Evolutionary conservation across 2,888 invertebrate species (phyloP).

Genomic region (Amiota minor): DNA sequence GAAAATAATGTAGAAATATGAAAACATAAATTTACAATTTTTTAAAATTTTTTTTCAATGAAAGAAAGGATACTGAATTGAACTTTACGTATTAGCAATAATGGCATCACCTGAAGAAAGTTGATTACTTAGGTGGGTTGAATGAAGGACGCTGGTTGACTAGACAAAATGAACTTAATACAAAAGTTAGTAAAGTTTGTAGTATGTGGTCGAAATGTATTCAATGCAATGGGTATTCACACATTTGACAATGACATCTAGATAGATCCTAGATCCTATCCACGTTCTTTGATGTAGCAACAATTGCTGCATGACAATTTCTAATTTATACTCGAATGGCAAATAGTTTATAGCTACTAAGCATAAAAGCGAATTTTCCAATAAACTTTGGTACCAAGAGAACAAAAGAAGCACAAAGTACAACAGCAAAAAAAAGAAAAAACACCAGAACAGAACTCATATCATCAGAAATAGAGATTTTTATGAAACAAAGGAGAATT

Average conservation of each 20-base stretch:
- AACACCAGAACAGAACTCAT: neutral
- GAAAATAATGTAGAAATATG: neutral
- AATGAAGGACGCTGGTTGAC: too few relatives aligned
- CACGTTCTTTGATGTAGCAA: neutral
- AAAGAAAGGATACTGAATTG: too few relatives aligned
- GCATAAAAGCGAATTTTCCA: slow-evolving; percentile 10
- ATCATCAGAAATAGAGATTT: neutral
- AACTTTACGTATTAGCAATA: neutral
- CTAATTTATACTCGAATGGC: slow-evolving; percentile 1
- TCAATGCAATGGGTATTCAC: too few relatives aligned
- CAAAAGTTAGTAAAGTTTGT: too few relatives aligned
- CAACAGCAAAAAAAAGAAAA: neutral
- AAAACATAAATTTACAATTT: neutral
- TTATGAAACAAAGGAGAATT: neutral
- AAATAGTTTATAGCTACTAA: neutral
- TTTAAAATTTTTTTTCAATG: too few relatives aligned
- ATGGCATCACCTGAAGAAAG: neutral
- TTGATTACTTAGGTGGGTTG: too few relatives aligned
- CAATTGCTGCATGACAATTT: neutral
- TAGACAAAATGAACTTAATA: too few relatives aligned
- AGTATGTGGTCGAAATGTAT: too few relatives aligned
- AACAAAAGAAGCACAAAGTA: slow-evolving; percentile 9
- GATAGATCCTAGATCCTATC: too few relatives aligned
- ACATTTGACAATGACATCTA: too few relatives aligned
- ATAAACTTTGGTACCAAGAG: neutral